A percentile compares a stretch with the other conserved stretches of the same genome.
These are phyloP conservation scores for Turnix velox DNA, from an alignment of 2,113 vertebrate species.

Conservation along the genomic window DNA sequence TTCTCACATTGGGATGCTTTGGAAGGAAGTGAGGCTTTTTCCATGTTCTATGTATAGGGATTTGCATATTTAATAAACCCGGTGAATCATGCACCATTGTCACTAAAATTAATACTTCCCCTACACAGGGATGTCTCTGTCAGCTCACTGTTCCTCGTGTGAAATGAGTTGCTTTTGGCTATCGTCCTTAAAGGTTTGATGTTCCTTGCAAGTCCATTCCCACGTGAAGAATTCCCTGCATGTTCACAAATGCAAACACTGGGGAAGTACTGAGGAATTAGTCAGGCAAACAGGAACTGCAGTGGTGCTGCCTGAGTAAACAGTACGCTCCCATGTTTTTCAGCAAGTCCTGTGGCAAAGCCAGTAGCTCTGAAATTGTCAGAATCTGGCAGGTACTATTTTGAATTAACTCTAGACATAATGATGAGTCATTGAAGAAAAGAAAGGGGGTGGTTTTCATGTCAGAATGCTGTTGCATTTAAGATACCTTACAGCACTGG, in stretches of 20 bases:
- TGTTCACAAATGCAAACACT: conserved; percentile 32
- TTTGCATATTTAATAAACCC: neutral
- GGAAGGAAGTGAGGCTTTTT: conserved; percentile 18
- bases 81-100: conserved; percentile 9
- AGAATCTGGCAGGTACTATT: neutral
- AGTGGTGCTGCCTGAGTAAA: conserved; percentile 15
- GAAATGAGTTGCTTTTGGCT: conserved; percentile 3
- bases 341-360: neutral
- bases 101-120: neutral
- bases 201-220: neutral
- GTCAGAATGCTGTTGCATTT: neutral
- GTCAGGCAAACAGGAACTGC: conserved; percentile 45
- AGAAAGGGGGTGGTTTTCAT: neutral
- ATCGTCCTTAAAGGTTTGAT: neutral
- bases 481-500: neutral
- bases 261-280: conserved; percentile 11
- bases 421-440: neutral
- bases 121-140: neutral
- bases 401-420: neutral
- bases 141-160: neutral
- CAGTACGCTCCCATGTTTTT: conserved; percentile 3
- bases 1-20: neutral
- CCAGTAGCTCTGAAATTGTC: conserved; percentile 2
- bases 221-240: neutral
- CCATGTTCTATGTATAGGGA: neutral